Evolutionary conservation across 2,113 vertebrate genomes (phyloP).

Genomic region (Globicephala melas): DNA sequence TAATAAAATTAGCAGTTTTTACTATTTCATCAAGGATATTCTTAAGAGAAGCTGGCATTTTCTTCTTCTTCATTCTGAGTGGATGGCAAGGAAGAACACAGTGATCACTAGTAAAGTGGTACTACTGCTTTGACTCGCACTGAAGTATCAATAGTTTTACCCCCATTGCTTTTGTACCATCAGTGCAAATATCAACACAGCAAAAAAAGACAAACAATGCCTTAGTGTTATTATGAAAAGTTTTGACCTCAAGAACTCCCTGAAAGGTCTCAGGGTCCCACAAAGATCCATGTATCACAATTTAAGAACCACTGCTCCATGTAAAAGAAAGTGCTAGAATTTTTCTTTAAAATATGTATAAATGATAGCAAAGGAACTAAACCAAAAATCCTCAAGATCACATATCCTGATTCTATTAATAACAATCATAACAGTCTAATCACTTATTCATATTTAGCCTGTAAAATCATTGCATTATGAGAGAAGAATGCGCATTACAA

Average conservation of each 20-base stretch:
- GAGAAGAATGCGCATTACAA: not conserved
- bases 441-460: not conserved
- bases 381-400: not conserved
- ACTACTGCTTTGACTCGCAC: not conserved
- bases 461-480: not conserved
- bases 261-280: not conserved
- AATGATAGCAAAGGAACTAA: not conserved
- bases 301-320: not conserved
- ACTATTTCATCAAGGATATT: not conserved
- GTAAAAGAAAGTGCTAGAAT: not conserved
- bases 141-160: not conserved
- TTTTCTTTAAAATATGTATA: not conserved
- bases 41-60: not conserved
- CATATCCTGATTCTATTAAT: not conserved
- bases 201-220: not conserved
- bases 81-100: not conserved
- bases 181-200: not conserved
- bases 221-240: not conserved
- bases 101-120: not conserved
- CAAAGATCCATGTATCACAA: not conserved
- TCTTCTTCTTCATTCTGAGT: not conserved
- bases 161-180: not conserved
- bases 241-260: not conserved
- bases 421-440: not conserved
- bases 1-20: not conserved